Conservation (phyloP, 2,888 invertebrate genomes). For the Chironomus tentans region DNA sequence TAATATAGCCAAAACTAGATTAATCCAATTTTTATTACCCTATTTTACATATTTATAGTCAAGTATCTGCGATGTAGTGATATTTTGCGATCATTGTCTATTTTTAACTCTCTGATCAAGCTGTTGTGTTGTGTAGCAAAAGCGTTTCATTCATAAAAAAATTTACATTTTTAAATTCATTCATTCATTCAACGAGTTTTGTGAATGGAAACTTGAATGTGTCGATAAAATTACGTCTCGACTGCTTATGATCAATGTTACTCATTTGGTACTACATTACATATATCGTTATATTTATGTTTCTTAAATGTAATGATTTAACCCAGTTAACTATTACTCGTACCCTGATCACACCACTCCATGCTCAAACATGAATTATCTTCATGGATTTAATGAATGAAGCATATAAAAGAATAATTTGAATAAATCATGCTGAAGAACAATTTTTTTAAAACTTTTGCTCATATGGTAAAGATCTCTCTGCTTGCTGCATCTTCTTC, state of each 20-base stretch:
- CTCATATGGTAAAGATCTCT: too few relatives aligned
- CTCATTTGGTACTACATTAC: too few relatives aligned
- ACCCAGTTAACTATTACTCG: neutral
- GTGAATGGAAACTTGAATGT: slow-evolving; percentile 9
- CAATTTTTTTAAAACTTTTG: too few relatives aligned
- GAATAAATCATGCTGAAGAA: slow-evolving; percentile 6
- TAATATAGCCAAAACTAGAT: slow-evolving; percentile 18
- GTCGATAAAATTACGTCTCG: too few relatives aligned
- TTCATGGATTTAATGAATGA: neutral
- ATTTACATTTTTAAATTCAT: neutral
- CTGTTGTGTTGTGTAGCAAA: neutral
- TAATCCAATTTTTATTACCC: slow-evolving; percentile 20
- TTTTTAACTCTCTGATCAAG: neutral
- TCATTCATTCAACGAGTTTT: neutral
- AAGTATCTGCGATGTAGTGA: neutral
- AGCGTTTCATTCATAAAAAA: neutral
- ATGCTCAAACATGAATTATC: neutral
- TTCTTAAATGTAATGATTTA: too few relatives aligned
- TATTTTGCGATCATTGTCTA: slow-evolving; percentile 9
- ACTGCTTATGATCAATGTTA: too few relatives aligned
- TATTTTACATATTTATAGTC: neutral
- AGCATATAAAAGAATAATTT: neutral
- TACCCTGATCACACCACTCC: neutral
- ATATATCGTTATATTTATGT: too few relatives aligned
- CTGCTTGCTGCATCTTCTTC: too few relatives aligned